A percentile compares a stretch with the other conserved stretches of the same genome.
Evolutionary conservation across 2,113 vertebrate species (phyloP).

Genomic region (Macaca mulatta): DNA sequence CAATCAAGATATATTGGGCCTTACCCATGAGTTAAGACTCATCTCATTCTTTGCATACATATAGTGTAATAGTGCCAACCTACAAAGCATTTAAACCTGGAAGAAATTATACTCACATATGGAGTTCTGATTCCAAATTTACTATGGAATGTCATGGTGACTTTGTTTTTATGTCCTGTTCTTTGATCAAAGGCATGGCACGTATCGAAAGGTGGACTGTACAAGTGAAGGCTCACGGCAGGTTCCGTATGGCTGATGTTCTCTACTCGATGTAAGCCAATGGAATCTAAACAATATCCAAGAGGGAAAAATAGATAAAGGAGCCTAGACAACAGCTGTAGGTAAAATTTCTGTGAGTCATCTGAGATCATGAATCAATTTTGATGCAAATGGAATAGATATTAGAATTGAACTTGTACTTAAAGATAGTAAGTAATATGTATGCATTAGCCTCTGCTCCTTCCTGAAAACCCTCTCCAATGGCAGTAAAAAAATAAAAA

Average conservation of each 20-base stretch:
- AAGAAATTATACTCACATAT: conserved; percentile 85
- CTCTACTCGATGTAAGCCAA: conserved; percentile 97
- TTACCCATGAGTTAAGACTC: not conserved
- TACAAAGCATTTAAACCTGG: fast-evolving
- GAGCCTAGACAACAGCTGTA: not conserved
- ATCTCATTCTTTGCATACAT: not conserved
- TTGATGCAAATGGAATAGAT: not conserved
- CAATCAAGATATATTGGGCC: not conserved
- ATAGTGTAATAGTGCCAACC: too few relatives aligned
- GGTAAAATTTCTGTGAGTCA: not conserved
- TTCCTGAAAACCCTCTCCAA: not conserved
- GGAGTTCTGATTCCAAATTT: conserved; percentile 91
- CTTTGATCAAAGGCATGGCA: conserved; percentile 97
- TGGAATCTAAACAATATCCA: conserved; percentile 86
- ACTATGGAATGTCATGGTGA: conserved; percentile 98
- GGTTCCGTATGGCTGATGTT: conserved; percentile 96
- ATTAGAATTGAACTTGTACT: not conserved
- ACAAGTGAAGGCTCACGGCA: conserved; percentile 95
- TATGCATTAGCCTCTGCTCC: not conserved
- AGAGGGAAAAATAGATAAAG: not conserved
- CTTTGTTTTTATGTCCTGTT: conserved; percentile 94
- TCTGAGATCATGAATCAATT: not conserved
- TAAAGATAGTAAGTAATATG: not conserved
- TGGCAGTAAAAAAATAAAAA: not conserved
- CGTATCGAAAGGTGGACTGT: conserved; percentile 93